Percentiles rank a stretch among this genome's conserved stretches.
Conservation (phyloP, 1,140 invertebrate species). For the Tyrophagus putrescentiae region DNA sequence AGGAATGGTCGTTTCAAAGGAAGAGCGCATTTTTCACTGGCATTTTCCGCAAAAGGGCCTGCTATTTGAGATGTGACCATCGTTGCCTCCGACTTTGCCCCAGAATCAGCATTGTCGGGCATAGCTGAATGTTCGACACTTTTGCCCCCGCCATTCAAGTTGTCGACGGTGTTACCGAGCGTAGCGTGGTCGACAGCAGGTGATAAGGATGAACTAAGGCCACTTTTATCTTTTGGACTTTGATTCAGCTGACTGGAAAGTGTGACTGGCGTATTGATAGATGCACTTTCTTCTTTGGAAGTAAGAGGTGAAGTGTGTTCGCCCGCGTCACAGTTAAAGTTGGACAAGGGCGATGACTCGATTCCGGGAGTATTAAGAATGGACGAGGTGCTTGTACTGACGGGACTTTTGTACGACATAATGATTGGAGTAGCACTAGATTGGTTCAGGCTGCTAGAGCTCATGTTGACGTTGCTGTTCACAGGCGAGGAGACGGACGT, state of each 20-base stretch:
- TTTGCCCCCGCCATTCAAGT: no score
- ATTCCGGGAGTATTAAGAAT: conserved; percentile 3
- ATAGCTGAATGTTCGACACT: no score
- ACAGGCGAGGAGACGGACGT: neutral
- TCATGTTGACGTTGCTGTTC: conserved; percentile 2
- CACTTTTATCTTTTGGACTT: conserved; percentile 1
- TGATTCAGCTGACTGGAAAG: neutral
- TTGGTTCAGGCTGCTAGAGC: neutral
- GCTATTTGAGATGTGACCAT: neutral
- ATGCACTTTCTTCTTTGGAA: neutral
- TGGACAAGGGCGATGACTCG: neutral
- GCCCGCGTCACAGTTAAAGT: neutral
- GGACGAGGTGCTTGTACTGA: neutral
- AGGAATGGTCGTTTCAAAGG: neutral
- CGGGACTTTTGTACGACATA: conserved; percentile 22
- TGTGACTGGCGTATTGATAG: neutral
- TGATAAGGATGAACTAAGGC: neutral
- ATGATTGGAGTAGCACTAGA: neutral
- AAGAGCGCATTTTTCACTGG: neutral
- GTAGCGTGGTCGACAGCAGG: neutral
- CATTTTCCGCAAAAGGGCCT: neutral
- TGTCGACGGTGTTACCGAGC: neutral
- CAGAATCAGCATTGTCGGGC: neutral
- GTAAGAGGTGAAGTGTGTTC: neutral
- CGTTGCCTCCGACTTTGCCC: neutral